These are phyloP conservation scores for Phaethon lepturus DNA, from an alignment of 2,113 vertebrate species.

Conservation along the genomic window DNA sequence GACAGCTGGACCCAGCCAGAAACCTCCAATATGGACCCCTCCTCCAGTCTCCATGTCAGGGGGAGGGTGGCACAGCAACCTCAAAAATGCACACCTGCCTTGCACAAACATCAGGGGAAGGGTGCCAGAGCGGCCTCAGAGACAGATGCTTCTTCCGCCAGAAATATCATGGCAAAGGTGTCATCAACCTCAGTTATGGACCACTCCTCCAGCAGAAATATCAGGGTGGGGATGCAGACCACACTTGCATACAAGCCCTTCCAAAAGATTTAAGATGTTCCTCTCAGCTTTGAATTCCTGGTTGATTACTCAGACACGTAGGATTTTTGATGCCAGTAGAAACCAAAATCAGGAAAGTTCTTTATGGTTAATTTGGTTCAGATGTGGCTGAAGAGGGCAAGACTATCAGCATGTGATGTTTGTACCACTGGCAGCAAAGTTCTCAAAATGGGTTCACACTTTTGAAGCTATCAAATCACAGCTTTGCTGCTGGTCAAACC, in stretches of 20 bases:
- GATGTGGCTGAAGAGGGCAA: neutral
- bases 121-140: neutral
- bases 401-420: neutral
- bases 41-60: neutral
- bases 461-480: neutral
- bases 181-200: neutral
- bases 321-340: neutral
- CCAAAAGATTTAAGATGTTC: neutral
- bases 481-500: neutral
- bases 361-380: neutral
- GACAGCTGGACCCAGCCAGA: constrained; percentile 1
- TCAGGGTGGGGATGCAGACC: neutral
- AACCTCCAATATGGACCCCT: neutral
- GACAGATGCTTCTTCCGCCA: neutral
- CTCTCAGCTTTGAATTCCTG: neutral
- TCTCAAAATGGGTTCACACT: neutral
- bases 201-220: neutral
- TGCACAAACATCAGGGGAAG: neutral
- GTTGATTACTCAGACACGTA: neutral
- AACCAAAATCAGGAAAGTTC: neutral
- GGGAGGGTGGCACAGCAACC: neutral
- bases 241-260: neutral
- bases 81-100: constrained; percentile 34
- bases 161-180: neutral
- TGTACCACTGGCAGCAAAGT: neutral